phyloP scores from a whole-genome alignment of 2,113 vertebrate species.

The Ceyx cyanopectus region DNA sequence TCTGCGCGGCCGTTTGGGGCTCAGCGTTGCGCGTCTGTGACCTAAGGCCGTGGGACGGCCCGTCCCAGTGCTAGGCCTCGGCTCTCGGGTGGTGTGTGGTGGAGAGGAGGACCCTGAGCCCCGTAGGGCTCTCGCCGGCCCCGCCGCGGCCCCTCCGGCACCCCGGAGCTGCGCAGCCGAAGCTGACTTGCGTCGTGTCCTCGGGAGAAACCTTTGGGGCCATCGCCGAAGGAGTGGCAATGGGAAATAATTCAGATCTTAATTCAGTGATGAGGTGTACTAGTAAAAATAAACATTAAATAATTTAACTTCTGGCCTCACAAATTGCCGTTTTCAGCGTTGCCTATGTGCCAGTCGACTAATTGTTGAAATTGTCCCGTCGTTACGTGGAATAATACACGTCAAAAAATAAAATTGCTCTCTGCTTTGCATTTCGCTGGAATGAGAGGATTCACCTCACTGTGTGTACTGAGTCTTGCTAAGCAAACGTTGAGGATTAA shows the following conservation, averaged over 20 bases:
- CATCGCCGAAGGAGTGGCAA: background rate
- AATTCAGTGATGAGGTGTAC: background rate
- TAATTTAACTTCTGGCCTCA: background rate
- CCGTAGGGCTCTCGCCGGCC: background rate
- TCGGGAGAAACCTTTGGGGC: fast-evolving
- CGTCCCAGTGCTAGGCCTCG: background rate
- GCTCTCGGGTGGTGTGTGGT: background rate
- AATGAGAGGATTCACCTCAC: fast-evolving
- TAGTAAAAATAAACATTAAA: background rate
- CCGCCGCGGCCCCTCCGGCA: background rate
- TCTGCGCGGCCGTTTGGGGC: too few relatives aligned
- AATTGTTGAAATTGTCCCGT: background rate
- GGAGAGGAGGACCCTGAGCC: background rate
- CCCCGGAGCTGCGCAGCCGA: background rate
- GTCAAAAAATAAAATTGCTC: background rate
- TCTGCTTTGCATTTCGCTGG: fast-evolving
- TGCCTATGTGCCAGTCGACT: background rate
- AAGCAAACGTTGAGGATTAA: background rate
- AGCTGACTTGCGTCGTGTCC: fast-evolving
- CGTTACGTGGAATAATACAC: too few relatives aligned
- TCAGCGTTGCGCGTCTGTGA: background rate
- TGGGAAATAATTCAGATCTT: background rate
- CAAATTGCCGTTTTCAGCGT: fast-evolving
- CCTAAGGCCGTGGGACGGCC: background rate
- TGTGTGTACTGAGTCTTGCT: fast-evolving